Evolutionary conservation across 2,888 invertebrate species (phyloP).

Genomic region (Drosophila paramelanica): DNA sequence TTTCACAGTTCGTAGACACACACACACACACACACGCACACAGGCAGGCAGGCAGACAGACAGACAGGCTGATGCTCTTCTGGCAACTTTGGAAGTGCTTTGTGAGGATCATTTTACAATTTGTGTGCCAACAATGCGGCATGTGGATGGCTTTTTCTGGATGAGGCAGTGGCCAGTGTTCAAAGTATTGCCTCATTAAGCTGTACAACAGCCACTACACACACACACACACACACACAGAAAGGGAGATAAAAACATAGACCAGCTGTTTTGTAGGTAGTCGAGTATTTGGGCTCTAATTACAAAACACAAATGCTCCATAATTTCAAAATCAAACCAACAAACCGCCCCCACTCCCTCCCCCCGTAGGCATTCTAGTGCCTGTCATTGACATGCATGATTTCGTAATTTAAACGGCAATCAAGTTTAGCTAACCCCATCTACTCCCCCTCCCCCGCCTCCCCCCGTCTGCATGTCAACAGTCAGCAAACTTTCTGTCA

Average conservation of each 20-base stretch:
- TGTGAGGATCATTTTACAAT: slow-evolving; percentile 58
- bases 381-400: slow-evolving; percentile 67
- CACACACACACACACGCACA: slow-evolving; percentile 1
- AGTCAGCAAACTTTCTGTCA: slow-evolving; percentile 70
- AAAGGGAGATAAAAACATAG: background rate
- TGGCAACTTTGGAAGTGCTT: slow-evolving; percentile 9
- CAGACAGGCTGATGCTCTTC: background rate
- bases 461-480: slow-evolving; percentile 56
- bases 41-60: background rate
- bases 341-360: background rate
- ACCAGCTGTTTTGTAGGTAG: slow-evolving; percentile 13
- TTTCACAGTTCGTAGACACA: slow-evolving; percentile 30
- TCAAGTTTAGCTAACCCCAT: slow-evolving; percentile 41
- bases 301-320: slow-evolving; percentile 75
- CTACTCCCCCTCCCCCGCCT: background rate
- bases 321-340: slow-evolving; percentile 59
- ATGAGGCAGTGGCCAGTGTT: slow-evolving; percentile 24
- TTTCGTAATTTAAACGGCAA: slow-evolving; percentile 75
- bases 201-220: slow-evolving; percentile 18
- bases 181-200: slow-evolving; percentile 63
- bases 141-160: slow-evolving; percentile 24
- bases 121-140: slow-evolving; percentile 52
- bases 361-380: slow-evolving; percentile 13
- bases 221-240: slow-evolving; percentile 6
- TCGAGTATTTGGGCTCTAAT: slow-evolving; percentile 67